These are phyloP conservation scores for Anthonomus grandis DNA, from an alignment of 1,140 invertebrate genomes.

Conservation along the genomic window DNA sequence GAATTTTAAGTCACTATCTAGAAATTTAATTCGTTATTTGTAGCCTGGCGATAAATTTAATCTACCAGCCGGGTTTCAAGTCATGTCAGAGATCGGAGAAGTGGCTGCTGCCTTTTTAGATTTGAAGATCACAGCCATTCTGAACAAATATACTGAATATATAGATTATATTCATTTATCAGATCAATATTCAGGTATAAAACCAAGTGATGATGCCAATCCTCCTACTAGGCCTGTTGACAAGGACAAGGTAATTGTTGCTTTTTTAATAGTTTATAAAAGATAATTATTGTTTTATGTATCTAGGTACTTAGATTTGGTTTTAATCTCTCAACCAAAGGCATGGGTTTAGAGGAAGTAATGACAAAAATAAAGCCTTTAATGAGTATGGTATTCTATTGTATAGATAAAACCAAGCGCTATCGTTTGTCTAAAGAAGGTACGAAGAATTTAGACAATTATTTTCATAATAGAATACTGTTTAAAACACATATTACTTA, in stretches of 20 bases:
- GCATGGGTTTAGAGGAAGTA: slow-evolving; percentile 55
- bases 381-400: slow-evolving; percentile 85
- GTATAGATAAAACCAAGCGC: slow-evolving; percentile 86
- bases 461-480: too few species aligned
- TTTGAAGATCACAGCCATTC: slow-evolving; percentile 72
- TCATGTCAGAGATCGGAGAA: slow-evolving; percentile 90
- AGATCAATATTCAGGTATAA: slow-evolving; percentile 89
- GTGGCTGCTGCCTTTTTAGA: slow-evolving; percentile 81
- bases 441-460: slow-evolving; percentile 37
- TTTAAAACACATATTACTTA: too few species aligned
- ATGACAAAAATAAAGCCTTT: slow-evolving; percentile 76
- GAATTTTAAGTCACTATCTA: neutral
- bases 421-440: slow-evolving; percentile 91
- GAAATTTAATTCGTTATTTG: neutral
- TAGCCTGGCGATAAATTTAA: slow-evolving; percentile 79
- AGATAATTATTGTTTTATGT: too few species aligned
- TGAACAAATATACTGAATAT: slow-evolving; percentile 80
- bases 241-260: slow-evolving; percentile 40
- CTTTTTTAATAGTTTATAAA: slow-evolving; percentile 2
- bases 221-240: slow-evolving; percentile 40
- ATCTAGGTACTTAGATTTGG: slow-evolving; percentile 74
- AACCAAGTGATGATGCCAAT: slow-evolving; percentile 67
- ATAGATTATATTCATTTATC: slow-evolving; percentile 97
- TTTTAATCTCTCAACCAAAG: slow-evolving; percentile 74
- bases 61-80: slow-evolving; percentile 72